Evolutionary conservation across 2,888 invertebrate genomes (phyloP).

Genomic region (Flexamia atlantica): DNA sequence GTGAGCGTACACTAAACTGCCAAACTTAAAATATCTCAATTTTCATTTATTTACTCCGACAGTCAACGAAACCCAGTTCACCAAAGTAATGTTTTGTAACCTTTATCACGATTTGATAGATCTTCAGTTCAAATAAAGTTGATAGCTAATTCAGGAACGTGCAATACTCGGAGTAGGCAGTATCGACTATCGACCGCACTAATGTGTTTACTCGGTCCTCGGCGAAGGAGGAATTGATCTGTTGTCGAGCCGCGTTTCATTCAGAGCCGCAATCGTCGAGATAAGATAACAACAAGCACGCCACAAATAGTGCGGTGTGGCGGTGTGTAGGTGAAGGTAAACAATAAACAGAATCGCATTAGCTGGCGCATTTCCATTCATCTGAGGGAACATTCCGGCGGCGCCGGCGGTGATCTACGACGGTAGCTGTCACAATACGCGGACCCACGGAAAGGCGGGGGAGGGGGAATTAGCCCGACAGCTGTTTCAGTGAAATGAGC

Average conservation of each 20-base stretch:
- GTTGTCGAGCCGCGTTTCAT: not conserved
- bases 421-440: slow-evolving; percentile 47
- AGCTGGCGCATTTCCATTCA: slow-evolving; percentile 28
- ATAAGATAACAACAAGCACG: slow-evolving; percentile 35
- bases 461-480: slow-evolving; percentile 43
- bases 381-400: slow-evolving; percentile 20
- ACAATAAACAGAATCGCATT: slow-evolving; percentile 34
- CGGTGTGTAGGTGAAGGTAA: slow-evolving; percentile 16
- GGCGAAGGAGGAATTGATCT: not conserved
- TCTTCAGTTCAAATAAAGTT: too few relatives aligned
- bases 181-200: too few relatives aligned
- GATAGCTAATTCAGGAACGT: too few relatives aligned
- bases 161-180: too few relatives aligned
- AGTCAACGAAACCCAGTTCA: too few relatives aligned
- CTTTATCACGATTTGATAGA: too few relatives aligned
- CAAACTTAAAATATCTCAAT: too few relatives aligned
- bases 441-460: not conserved
- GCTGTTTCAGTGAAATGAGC: slow-evolving; percentile 48
- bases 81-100: too few relatives aligned
- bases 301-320: slow-evolving; percentile 1
- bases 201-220: too few relatives aligned
- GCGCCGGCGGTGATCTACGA: slow-evolving; percentile 34
- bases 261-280: slow-evolving; percentile 1
- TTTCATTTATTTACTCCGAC: too few relatives aligned
- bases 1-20: too few relatives aligned